These are phyloP conservation scores for Mobula hypostoma DNA, from an alignment of 2,113 vertebrate genomes.

Conservation along the genomic window DNA sequence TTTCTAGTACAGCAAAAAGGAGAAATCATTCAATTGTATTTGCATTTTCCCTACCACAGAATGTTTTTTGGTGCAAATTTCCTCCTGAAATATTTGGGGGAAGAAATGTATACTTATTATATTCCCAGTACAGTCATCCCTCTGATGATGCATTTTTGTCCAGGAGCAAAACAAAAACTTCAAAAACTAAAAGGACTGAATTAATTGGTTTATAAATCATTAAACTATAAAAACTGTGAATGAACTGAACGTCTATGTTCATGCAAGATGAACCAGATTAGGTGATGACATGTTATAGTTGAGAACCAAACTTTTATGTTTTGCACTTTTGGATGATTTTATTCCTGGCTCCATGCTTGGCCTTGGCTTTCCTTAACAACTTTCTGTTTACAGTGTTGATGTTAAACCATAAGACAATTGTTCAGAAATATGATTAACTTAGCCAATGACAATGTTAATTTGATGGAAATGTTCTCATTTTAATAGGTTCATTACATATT, in stretches of 20 bases:
- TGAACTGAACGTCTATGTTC: not conserved
- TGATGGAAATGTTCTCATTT: not conserved
- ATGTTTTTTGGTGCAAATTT: not conserved
- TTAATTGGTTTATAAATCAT: not conserved
- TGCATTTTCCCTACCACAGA: too few species aligned
- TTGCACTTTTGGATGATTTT: not conserved
- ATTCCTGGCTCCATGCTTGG: not conserved
- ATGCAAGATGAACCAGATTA: not conserved
- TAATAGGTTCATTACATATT: not conserved
- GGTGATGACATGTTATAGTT: not conserved
- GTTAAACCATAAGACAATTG: not conserved
- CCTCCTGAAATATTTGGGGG: not conserved
- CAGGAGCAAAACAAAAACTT: not conserved
- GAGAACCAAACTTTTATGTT: not conserved
- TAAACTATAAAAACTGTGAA: not conserved
- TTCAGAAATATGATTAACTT: not conserved
- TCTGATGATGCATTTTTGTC: not conserved
- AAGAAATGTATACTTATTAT: not conserved
- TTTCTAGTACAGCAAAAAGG: not conserved
- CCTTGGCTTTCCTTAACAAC: not conserved
- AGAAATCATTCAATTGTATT: not conserved
- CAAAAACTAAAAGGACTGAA: not conserved
- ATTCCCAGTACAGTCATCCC: too few species aligned
- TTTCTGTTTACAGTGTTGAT: not conserved
- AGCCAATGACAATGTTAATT: not conserved